These are phyloP conservation scores for Asobara japonica DNA, from an alignment of 1,140 invertebrate species.

Conservation along the genomic window DNA sequence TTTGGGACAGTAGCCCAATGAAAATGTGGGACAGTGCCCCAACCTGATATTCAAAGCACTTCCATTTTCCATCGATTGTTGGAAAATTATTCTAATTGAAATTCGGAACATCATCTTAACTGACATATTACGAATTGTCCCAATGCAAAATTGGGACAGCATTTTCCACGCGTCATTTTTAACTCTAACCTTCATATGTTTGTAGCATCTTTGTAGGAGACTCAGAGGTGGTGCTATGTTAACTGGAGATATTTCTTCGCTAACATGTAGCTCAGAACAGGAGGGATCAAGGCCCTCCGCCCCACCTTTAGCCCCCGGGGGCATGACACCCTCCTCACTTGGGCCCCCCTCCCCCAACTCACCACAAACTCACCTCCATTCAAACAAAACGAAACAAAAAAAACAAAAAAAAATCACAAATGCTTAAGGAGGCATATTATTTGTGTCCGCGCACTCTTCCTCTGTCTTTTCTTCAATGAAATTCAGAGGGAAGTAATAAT, in stretches of 20 bases:
- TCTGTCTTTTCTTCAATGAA: background rate
- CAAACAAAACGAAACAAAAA: conserved; percentile 9
- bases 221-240: conserved; percentile 53
- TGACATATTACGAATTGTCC: too few species aligned
- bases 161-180: too few species aligned
- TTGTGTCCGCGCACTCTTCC: background rate
- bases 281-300: conserved; percentile 61
- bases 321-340: conserved; percentile 54
- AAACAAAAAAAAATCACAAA: background rate
- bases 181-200: conserved; percentile 62
- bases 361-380: conserved; percentile 7
- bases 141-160: too few species aligned
- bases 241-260: conserved; percentile 51
- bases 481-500: too few species aligned
- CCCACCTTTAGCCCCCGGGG: conserved; percentile 59
- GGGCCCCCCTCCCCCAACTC: background rate
- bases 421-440: conserved; percentile 19
- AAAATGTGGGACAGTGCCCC: too few species aligned
- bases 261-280: conserved; percentile 58
- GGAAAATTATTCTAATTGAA: background rate
- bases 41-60: too few species aligned
- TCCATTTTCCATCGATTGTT: conserved; percentile 30
- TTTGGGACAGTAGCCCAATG: too few species aligned
- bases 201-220: conserved; percentile 61
- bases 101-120: background rate